Percentiles rank a stretch among this genome's conserved stretches.
phyloP scores from a whole-genome alignment of 2,888 invertebrate genomes.

The Dryobota labecula region DNA sequence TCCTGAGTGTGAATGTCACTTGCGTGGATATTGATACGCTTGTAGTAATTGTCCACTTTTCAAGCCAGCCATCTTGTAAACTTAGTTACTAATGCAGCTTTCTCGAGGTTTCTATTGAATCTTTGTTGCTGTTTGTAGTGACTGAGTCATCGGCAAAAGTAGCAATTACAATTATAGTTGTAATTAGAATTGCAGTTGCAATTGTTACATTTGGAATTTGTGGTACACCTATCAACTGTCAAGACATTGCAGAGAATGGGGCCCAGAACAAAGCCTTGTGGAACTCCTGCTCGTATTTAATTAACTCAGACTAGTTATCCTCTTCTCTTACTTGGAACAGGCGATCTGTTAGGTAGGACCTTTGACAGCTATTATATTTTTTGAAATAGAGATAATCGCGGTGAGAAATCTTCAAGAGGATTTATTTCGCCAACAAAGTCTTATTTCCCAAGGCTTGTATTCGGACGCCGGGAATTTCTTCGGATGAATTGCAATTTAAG shows the following conservation, averaged over 20 bases:
- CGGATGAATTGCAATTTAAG: neutral
- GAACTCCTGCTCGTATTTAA: neutral
- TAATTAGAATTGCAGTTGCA: too few relatives aligned
- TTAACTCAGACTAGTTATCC: neutral
- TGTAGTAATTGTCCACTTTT: neutral
- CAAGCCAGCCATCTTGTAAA: neutral
- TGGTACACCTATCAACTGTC: neutral
- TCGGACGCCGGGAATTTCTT: neutral
- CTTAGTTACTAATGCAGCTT: neutral
- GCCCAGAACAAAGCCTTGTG: neutral
- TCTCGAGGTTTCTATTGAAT: neutral
- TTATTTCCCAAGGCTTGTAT: neutral
- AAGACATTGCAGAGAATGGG: neutral
- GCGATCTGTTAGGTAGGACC: neutral
- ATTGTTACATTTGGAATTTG: neutral
- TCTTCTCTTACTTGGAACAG: neutral
- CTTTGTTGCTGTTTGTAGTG: neutral
- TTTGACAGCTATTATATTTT: neutral
- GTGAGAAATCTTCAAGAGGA: neutral
- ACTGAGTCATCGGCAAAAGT: neutral
- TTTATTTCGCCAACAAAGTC: neutral
- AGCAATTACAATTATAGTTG: too few relatives aligned
- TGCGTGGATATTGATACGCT: neutral
- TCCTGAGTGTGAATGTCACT: neutral
- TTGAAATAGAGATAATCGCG: neutral